Conservation (phyloP, 2,113 vertebrate species). For the Equus przewalskii region DNA sequence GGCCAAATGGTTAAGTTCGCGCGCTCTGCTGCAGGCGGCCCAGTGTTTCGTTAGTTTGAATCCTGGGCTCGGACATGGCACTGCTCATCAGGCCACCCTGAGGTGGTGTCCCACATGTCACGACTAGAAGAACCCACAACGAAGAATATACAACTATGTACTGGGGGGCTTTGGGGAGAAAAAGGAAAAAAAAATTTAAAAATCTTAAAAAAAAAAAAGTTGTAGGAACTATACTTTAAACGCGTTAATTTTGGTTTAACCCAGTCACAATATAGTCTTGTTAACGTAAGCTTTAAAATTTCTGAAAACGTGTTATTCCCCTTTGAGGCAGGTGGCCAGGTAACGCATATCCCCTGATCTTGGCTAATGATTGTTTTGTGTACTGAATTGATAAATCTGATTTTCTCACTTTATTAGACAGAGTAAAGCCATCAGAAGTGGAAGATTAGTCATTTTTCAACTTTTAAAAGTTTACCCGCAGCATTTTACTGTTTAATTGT, state of each 20-base stretch:
- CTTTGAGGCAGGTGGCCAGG: background rate
- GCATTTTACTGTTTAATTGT: background rate
- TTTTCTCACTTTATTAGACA: background rate
- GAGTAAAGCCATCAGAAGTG: background rate
- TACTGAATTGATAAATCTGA: background rate
- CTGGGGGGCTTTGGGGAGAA: too few relatives aligned
- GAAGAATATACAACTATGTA: too few relatives aligned
- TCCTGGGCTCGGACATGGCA: too few relatives aligned
- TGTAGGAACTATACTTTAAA: background rate
- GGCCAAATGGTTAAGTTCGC: too few relatives aligned
- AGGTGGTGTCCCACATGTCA: too few relatives aligned
- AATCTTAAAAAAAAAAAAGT: background rate
- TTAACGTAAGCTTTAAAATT: background rate
- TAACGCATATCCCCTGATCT: fast-evolving
- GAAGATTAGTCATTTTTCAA: background rate
- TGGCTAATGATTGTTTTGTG: background rate
- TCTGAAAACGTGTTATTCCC: background rate
- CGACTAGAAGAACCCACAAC: too few relatives aligned
- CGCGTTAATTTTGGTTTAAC: background rate
- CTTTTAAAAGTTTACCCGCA: background rate
- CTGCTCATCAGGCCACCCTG: too few relatives aligned
- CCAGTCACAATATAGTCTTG: background rate
- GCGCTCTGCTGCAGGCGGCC: too few relatives aligned
- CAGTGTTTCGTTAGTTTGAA: too few relatives aligned
- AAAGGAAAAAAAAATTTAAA: too few relatives aligned